Base-by-base conservation (phyloP, 2,888 invertebrate species). In the Cremastinae sp. region DNA sequence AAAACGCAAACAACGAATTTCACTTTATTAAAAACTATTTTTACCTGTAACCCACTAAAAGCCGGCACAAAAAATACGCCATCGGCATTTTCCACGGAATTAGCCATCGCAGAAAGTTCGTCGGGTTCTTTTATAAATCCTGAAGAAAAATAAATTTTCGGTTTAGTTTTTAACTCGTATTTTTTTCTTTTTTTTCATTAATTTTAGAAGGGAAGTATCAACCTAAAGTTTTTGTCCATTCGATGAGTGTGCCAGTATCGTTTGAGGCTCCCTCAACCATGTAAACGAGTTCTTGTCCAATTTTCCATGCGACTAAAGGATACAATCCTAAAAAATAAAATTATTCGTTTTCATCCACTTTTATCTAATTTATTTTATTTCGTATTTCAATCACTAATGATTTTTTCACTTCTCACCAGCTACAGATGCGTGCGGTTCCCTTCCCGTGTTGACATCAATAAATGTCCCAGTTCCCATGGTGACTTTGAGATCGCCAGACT, bases 401-500 rank as follows among this genome's bases (percentile, higher is more conserved):
- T 1, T 22, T 55, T n/a, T 47, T 28, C n/a, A n/a, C n/a, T n/a
- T 78, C 53, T 81, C 81, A 93, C 93, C 98, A 64, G 94, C 93
- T 2, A 96, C 90, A 55, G 96, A 96, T 0, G 96, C 95, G 85
- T 96, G 95, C 0, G 97, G 95, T 76, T 91, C 87, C 0, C 84
- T 79, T 0, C 95, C 96, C 0, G 97, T 96, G 86, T 97, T 95
- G 39, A 97, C 93, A 87, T 97, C 93, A 49, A 98, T 90, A 90
- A 98, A 98, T 0, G 96, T 95, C 0, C 98, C 98, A 0, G 98
- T 98, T 0, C 98, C 98, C 91, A 98, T 92, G 0, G 97, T 97
- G 1, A 97, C 91, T 87, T 97, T 98, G 0, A 96, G 92, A 86
- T 96, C 95, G 22, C 96, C 95, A 0, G 92, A 90, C 1, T 93